Conservation (phyloP, 2,888 invertebrate genomes). For the Lycophotia porphyrea region DNA sequence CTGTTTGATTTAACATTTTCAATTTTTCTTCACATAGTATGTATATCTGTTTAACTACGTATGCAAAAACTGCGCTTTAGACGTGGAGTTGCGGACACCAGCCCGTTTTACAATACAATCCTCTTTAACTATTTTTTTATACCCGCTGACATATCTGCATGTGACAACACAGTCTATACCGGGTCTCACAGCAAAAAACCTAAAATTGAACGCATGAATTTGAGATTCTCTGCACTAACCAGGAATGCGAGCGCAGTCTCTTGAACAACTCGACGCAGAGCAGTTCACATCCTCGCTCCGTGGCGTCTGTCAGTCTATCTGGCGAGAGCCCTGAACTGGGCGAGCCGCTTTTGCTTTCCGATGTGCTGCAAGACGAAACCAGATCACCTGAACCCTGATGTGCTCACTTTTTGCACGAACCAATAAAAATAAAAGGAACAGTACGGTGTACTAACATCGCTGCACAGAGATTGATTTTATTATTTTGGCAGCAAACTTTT, state of each 20-base stretch:
- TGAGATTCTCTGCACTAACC: constrained; percentile 69
- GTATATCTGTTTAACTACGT: neutral
- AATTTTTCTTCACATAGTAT: neutral
- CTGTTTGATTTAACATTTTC: neutral
- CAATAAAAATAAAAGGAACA: neutral
- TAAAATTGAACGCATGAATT: neutral
- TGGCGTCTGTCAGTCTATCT: constrained; percentile 67
- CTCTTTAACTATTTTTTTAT: neutral
- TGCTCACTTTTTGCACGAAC: neutral
- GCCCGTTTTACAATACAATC: neutral
- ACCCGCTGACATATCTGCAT: neutral
- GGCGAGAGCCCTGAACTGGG: constrained; percentile 67
- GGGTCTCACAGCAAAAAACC: neutral
- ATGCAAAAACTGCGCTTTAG: neutral
- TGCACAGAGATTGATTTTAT: neutral
- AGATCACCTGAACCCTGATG: neutral
- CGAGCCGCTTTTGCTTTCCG: constrained; percentile 75
- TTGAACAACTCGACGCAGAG: constrained; percentile 80
- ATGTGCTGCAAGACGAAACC: constrained; percentile 31
- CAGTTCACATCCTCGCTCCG: constrained; percentile 81
- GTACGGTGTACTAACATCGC: neutral
- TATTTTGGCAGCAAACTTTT: neutral
- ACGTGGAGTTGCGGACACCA: neutral
- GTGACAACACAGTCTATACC: neutral
- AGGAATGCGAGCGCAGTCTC: constrained; percentile 77